phyloP scores from a whole-genome alignment of 1,140 invertebrate genomes.

The Penaeus indicus region DNA sequence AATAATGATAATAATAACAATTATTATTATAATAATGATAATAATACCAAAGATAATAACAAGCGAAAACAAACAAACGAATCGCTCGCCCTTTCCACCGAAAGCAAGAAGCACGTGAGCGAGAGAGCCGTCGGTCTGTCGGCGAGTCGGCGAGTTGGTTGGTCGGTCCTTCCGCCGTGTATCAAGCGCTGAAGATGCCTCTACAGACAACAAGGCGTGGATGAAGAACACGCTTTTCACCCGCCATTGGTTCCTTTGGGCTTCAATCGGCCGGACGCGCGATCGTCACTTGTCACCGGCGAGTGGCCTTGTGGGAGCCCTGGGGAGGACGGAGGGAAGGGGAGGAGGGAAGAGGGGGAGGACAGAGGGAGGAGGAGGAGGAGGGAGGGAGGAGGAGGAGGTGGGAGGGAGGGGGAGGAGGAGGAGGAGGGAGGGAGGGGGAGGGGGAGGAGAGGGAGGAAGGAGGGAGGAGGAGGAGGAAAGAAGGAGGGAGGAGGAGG shows the following conservation, averaged over 20 bases:
- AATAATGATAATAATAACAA: no score
- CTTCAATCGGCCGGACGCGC: conserved; percentile 57
- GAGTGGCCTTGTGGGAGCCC: conserved; percentile 15
- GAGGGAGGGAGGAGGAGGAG: not conserved
- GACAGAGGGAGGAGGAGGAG: not conserved
- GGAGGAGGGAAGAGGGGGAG: not conserved
- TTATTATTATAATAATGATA: no score
- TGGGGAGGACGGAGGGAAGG: not conserved
- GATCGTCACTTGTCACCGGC: conserved; percentile 60
- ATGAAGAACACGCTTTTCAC: conserved; percentile 61
- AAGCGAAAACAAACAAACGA: no score
- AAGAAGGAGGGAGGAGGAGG: not conserved
- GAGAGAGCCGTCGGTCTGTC: not conserved
- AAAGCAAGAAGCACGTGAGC: no score
- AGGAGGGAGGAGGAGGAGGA: not conserved
- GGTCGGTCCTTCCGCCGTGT: not conserved
- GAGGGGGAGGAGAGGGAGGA: not conserved
- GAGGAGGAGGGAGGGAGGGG: not conserved
- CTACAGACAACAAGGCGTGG: conserved; percentile 52
- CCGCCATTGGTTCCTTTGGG: conserved; percentile 60
- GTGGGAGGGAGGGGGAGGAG: not conserved
- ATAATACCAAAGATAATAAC: no score
- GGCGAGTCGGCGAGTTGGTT: not conserved
- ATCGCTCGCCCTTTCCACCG: no score
- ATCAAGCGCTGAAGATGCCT: conserved; percentile 39